These are phyloP conservation scores for rat (Rattus norvegicus) DNA, from an alignment of 2,113 vertebrate species.

Conservation along the genomic window GRCr8 NC_086029.1:26192001-26192500, in stretches of 20 bases:
- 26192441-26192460: not conserved
- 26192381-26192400: constrained; percentile 64
- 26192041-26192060: constrained; percentile 74
- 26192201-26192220: constrained; percentile 88
- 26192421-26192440: not conserved
- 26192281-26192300: not conserved
- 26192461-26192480: not conserved
- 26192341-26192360: constrained; percentile 67
- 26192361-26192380: constrained; percentile 67
- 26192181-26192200: constrained; percentile 89
- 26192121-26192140: constrained; percentile 84
- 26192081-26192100: constrained; percentile 85
- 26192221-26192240: constrained; percentile 79
- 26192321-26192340: constrained; percentile 78
- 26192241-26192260: constrained; percentile 77
- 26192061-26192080: constrained; percentile 82
- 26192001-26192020: constrained; percentile 55
- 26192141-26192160: constrained; percentile 83
- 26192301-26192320: constrained; percentile 55
- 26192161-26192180: constrained; percentile 85
- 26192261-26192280: constrained; percentile 64
- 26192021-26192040: constrained; percentile 57
- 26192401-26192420: constrained; percentile 22
- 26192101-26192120: constrained; percentile 85
- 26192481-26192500: not conserved